Base-by-base conservation (phyloP, 1,140 invertebrate species). In the Luehdorfia chinensis region DNA sequence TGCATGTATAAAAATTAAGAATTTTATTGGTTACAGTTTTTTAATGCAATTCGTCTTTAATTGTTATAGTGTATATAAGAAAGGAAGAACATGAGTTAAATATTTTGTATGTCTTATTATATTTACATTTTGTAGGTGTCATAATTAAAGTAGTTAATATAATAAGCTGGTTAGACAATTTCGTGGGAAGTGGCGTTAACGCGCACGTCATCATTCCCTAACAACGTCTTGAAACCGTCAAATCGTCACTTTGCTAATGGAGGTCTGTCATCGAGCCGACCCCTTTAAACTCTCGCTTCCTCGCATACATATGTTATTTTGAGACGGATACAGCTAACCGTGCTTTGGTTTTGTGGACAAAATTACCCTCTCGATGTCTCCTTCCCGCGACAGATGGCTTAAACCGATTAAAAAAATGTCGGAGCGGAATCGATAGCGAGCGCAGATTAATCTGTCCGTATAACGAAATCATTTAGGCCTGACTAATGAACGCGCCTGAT, bases 201-300 rank as follows among this genome's bases (percentile, higher is more conserved):
- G 61, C 55, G 32, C 59, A 68, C 64, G 66, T 78, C 67, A 65
- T 62, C 64, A 27, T 54, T 47, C 45, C 25, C 56, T 55, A 69
- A 65, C 55, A 58, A 54, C 50, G 57, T 68, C 57, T 59, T 70
- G 65, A 71, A 67, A 66, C 66, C 71, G 72, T 79, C 75, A 72
- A 62, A 71, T 83, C 75, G 66, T 75, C 76, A 80, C 76, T 61
- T 60, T 55, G 55, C 66, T 80, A 84, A 84, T 83, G 70, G 72
- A 72, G 65, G 57, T 80, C 75, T 73, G 76, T 84, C 78, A 69
- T 72, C 80, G 49, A 21, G 49, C 32, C 65, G 74, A 79, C 70
- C 75, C 74, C 72, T 79, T 78, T 79, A 75, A 81, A 76, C 74
- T 71, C 59, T 53, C 70, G 56, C 72, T 78, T 81, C 75, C 75